Evolutionary conservation across 1,140 invertebrate species (phyloP).

Genomic region (Piezodorus guildinii): DNA sequence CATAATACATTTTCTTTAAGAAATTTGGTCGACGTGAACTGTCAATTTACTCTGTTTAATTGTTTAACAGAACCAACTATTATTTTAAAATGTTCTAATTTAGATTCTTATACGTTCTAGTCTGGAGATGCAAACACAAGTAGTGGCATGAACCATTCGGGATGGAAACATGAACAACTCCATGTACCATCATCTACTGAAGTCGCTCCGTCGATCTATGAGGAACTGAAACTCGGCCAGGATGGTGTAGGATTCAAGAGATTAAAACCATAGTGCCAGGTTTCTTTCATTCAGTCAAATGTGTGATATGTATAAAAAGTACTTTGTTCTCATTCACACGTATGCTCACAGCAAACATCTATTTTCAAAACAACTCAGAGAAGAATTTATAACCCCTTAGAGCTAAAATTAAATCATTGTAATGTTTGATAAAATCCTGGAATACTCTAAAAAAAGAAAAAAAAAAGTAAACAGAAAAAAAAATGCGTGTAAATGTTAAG

Average conservation of each 20-base stretch:
- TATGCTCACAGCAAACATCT: neutral
- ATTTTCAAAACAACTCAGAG: neutral
- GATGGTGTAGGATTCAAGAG: constrained; percentile 66
- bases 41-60: constrained; percentile 3
- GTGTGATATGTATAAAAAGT: constrained; percentile 10
- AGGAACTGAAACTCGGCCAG: constrained; percentile 64
- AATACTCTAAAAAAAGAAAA: neutral
- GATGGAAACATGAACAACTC: constrained; percentile 44
- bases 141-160: constrained; percentile 23
- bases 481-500: neutral
- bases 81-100: too few species aligned
- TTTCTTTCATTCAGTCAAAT: neutral
- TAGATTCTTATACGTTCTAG: too few species aligned
- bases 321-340: neutral
- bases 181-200: constrained; percentile 43
- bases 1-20: too few species aligned
- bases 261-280: constrained; percentile 41
- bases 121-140: constrained; percentile 8
- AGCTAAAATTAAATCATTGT: neutral
- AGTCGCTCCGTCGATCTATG: constrained; percentile 60
- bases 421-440: neutral
- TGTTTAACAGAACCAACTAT: too few species aligned
- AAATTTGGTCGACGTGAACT: neutral
- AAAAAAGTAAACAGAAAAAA: constrained; percentile 2
- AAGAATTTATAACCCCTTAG: neutral